Evolutionary conservation across 2,888 invertebrate genomes (phyloP).

Genomic region (Phrixothrix hirtus): DNA sequence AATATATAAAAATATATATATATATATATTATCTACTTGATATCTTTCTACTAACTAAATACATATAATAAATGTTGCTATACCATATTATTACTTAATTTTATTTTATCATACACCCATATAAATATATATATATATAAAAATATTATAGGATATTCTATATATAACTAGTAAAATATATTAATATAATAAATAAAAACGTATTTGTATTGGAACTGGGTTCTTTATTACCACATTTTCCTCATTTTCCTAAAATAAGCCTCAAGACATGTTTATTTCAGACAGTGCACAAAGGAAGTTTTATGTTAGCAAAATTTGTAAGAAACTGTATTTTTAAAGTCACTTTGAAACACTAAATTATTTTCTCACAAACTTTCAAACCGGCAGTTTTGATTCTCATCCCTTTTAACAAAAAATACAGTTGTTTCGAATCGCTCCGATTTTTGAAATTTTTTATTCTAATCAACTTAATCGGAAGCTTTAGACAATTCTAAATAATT

Average conservation of each 20-base stretch:
- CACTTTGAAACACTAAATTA: no score
- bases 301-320: no score
- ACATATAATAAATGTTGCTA: conserved; percentile 57
- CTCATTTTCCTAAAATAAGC: neutral
- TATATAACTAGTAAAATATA: conserved; percentile 58
- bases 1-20: conserved; percentile 38
- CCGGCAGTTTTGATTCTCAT: no score
- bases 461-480: no score
- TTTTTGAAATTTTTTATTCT: no score
- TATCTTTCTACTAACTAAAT: conserved; percentile 56
- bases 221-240: conserved; percentile 30
- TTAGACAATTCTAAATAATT: no score
- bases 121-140: conserved; percentile 42
- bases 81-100: conserved; percentile 56
- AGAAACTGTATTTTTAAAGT: no score
- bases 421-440: no score
- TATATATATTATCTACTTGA: conserved; percentile 54
- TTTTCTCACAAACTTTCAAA: no score
- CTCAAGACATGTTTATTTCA: no score
- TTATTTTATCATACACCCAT: conserved; percentile 58
- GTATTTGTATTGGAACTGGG: conserved; percentile 56
- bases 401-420: no score
- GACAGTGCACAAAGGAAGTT: no score
- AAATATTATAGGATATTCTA: conserved; percentile 51
- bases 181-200: conserved; percentile 58